Percentiles rank a stretch among this genome's conserved stretches.
phyloP scores from a whole-genome alignment of 2,888 invertebrate genomes.

The Trissolcus japonicus region DNA sequence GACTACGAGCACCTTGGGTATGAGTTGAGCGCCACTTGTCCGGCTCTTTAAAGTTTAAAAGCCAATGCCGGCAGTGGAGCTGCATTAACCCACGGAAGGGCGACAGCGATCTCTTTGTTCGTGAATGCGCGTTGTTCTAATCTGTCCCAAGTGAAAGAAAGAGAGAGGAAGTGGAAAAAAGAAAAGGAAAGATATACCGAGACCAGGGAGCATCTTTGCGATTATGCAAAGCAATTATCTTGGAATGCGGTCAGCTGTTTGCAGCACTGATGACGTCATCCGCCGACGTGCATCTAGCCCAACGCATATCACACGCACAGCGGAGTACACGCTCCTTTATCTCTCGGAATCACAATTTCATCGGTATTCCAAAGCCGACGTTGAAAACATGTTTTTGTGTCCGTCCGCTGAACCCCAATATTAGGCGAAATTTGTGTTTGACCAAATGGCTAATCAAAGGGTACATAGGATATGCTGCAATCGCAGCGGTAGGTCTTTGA shows the following conservation, averaged over 20 bases:
- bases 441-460: conserved; percentile 15
- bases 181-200: conserved; percentile 22
- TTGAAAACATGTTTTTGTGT: neutral
- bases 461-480: neutral
- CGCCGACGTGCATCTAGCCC: conserved; percentile 55
- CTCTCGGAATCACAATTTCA: conserved; percentile 10
- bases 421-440: conserved; percentile 2
- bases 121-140: conserved; percentile 28
- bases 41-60: conserved; percentile 75
- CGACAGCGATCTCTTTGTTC: conserved; percentile 39
- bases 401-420: neutral
- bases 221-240: conserved; percentile 75
- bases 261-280: conserved; percentile 69
- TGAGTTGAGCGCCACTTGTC: conserved; percentile 67
- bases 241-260: conserved; percentile 75
- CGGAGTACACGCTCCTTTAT: neutral
- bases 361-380: conserved; percentile 5
- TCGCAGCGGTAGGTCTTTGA: conserved; percentile 47
- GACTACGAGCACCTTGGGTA: neutral
- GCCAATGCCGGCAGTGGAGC: conserved; percentile 67
- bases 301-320: conserved; percentile 56
- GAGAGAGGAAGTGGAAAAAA: neutral
- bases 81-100: conserved; percentile 62
- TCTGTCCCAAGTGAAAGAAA: conserved; percentile 4
- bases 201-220: conserved; percentile 60